Evolutionary conservation across 2,113 vertebrate genomes (phyloP), one percentile per base, ranked within the genome.

Genomic region (Pelobates fuscus): DNA sequence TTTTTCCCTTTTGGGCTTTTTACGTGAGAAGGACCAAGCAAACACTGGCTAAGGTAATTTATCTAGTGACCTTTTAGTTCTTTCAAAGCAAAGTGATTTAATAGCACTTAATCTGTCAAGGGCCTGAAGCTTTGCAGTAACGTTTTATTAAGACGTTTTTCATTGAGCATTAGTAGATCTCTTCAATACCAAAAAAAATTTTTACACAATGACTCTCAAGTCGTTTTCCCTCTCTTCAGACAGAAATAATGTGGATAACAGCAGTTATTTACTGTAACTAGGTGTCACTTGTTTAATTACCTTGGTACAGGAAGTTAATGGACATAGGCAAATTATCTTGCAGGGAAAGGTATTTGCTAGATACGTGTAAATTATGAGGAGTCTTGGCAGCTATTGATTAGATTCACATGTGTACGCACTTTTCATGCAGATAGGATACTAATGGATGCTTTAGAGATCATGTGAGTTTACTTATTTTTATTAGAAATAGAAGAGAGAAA

Each of bases 31-130:
- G 83, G 86, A 88, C 82, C 74, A 78, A 82, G 85, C 81, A 87
- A 87, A 88, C 86, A 83, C 24, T 73, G 83, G 70, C 84, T 83
- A 80, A 90, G 89, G 88, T 86, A 88, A 92, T 92, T 90, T 83
- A 90, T 92, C 88, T 90, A 90, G 84, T 90, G 87, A 88, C 88
- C 89, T 91, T 91, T 88, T 83, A 85, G 83, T 78, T 85, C 86
- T 83, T 88, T 91, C 86, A 88, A 84, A 87, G 83, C 67, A 86
- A 90, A 88, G 84, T 92, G 89, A 92, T 92, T 92, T 91, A 91
- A 89, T 86, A 90, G 87, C 88, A 92, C 89, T 91, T 92, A 90
- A 90, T 91, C 88, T 89, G 88, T 91, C 90, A 89, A 84, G 86
- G 89, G 88, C 86, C 81, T 89, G 86, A 89, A 87, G 87, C 84